Conservation (phyloP, 1,140 invertebrate species). For the Cydia amplana region DNA sequence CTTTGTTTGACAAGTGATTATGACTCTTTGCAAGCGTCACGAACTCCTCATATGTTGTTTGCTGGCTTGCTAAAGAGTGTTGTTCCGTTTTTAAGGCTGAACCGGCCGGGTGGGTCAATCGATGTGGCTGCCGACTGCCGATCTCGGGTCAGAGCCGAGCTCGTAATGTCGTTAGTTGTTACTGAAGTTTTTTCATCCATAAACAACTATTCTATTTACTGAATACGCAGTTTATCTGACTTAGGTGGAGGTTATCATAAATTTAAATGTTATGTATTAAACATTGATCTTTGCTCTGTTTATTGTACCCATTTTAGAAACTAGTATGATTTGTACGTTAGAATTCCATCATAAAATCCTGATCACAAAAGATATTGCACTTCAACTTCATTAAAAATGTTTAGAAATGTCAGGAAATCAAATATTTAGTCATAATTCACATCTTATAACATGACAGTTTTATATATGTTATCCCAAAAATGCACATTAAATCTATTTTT, state of each 20-base stretch:
- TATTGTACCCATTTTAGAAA: slow-evolving; percentile 5
- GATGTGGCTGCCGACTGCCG: background rate
- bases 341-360: background rate
- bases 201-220: slow-evolving; percentile 9
- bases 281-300: slow-evolving; percentile 19
- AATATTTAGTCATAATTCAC: background rate
- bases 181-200: slow-evolving; percentile 1
- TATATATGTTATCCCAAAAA: too few species aligned
- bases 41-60: background rate
- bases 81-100: slow-evolving; percentile 4
- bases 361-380: background rate
- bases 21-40: background rate
- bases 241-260: slow-evolving; percentile 14
- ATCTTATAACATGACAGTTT: too few species aligned
- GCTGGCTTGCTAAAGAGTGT: background rate
- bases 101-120: background rate
- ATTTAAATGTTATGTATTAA: slow-evolving; percentile 15
- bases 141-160: background rate
- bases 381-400: too few species aligned
- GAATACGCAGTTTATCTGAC: background rate
- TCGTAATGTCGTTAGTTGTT: background rate
- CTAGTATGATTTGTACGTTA: background rate
- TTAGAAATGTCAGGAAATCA: background rate
- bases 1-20: slow-evolving; percentile 32
- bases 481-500: too few species aligned